These are phyloP conservation scores for Gallinago paraguaiae DNA, from an alignment of 2,113 vertebrate genomes.

Conservation along the genomic window DNA sequence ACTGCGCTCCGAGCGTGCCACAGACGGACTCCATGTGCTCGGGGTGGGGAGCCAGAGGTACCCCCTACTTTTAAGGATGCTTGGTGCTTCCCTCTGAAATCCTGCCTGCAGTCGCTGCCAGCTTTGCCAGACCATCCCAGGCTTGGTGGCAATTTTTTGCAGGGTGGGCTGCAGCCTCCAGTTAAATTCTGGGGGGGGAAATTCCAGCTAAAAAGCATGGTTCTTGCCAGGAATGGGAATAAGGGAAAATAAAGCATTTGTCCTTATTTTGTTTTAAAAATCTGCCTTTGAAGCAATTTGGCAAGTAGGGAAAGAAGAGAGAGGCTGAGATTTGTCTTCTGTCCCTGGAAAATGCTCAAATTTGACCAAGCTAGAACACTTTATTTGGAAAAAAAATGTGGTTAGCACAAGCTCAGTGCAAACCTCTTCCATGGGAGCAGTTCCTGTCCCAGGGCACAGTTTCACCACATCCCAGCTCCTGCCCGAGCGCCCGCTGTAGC, in stretches of 20 bases:
- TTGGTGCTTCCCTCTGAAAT: background rate
- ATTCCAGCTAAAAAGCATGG: background rate
- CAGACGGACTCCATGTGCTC: background rate
- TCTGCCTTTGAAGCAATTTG: conserved; percentile 44
- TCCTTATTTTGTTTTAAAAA: conserved; percentile 12
- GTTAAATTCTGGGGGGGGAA: background rate
- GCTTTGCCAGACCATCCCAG: background rate
- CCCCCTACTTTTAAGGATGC: background rate
- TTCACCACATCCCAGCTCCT: background rate
- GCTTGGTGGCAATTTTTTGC: background rate
- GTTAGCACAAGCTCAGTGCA: background rate
- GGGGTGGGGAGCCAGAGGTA: background rate
- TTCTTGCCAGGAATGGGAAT: background rate
- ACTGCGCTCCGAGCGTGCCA: rapidly evolving
- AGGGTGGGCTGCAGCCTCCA: background rate
- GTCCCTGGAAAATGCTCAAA: conserved; percentile 52
- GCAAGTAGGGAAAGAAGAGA: conserved; percentile 11
- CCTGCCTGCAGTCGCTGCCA: background rate
- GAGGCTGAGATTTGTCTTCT: conserved; percentile 10
- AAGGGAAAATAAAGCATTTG: background rate
- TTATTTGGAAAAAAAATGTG: conserved; percentile 53
- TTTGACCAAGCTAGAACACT: conserved; percentile 41
- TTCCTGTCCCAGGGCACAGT: rapidly evolving
- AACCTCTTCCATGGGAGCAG: background rate
- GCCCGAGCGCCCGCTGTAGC: rapidly evolving